Conservation (phyloP, 2,888 invertebrate genomes). For the Mystacides longicornis region DNA sequence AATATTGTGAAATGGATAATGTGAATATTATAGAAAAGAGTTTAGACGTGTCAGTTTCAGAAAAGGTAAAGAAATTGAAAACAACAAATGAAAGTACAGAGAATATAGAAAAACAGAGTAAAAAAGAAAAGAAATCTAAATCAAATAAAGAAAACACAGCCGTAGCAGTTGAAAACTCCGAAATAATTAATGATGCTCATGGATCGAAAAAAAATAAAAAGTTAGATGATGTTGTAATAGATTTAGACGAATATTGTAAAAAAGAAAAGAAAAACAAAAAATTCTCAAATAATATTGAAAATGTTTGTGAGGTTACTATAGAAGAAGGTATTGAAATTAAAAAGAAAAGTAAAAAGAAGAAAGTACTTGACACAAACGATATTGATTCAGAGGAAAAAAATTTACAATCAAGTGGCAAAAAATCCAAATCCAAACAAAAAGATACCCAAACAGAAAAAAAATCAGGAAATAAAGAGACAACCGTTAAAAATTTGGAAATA, state of each 20-base stretch:
- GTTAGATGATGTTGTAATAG: too few relatives aligned
- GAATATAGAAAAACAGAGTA: neutral
- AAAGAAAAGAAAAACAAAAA: neutral
- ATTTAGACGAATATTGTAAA: too few relatives aligned
- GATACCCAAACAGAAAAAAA: too few relatives aligned
- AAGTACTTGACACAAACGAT: slow-evolving; percentile 14
- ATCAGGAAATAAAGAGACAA: neutral
- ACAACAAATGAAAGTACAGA: neutral
- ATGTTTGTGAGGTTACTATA: neutral
- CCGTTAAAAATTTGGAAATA: neutral
- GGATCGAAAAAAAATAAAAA: neutral
- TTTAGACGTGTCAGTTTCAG: neutral
- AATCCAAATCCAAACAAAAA: too few relatives aligned
- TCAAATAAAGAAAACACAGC: neutral
- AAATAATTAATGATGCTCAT: neutral
- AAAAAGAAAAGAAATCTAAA: neutral
- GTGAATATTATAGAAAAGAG: neutral
- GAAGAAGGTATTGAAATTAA: neutral
- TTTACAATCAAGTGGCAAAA: too few relatives aligned
- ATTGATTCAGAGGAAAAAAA: too few relatives aligned
- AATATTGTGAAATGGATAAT: neutral
- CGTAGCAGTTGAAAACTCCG: neutral
- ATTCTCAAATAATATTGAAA: neutral
- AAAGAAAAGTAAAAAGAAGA: slow-evolving; percentile 6
- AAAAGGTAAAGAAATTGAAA: neutral